These are phyloP conservation scores for Neofelis nebulosa DNA, from an alignment of 2,113 vertebrate genomes.

Conservation along the genomic window DNA sequence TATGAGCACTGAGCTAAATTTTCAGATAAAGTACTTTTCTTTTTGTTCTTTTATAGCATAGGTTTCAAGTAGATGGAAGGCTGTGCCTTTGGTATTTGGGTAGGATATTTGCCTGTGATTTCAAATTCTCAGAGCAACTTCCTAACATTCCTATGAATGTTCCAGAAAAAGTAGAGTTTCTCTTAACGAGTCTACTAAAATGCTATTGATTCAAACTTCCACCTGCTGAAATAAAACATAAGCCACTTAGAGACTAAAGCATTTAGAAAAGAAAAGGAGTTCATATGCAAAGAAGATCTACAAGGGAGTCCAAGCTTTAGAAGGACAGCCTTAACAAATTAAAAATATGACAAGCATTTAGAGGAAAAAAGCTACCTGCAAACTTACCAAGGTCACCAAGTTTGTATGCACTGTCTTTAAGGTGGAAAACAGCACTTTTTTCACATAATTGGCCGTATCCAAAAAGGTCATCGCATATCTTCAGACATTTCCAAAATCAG, in stretches of 20 bases:
- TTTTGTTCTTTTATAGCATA: background rate
- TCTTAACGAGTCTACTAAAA: conserved; percentile 31
- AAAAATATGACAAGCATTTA: background rate
- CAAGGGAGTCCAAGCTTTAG: background rate
- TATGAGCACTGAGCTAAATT: background rate
- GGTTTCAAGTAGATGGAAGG: background rate
- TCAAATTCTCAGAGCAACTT: conserved; percentile 25
- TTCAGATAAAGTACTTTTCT: background rate
- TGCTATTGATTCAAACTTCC: background rate
- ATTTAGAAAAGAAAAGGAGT: background rate
- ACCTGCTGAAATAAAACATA: background rate
- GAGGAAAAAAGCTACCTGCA: background rate
- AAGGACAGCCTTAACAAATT: conserved; percentile 24
- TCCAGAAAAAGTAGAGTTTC: background rate
- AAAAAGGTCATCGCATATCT: background rate
- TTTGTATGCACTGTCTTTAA: background rate
- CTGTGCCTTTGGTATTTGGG: background rate
- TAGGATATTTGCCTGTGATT: conserved; percentile 9
- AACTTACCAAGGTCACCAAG: background rate
- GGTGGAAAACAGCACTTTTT: background rate
- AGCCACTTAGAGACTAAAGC: background rate
- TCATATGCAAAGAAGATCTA: background rate
- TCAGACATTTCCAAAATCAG: background rate
- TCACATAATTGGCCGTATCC: background rate
- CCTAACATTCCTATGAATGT: background rate